Percentiles rank a stretch among this genome's conserved stretches.
These are phyloP conservation scores for Dynastes maya DNA, from an alignment of 2,888 invertebrate species.

Conservation along the genomic window DNA sequence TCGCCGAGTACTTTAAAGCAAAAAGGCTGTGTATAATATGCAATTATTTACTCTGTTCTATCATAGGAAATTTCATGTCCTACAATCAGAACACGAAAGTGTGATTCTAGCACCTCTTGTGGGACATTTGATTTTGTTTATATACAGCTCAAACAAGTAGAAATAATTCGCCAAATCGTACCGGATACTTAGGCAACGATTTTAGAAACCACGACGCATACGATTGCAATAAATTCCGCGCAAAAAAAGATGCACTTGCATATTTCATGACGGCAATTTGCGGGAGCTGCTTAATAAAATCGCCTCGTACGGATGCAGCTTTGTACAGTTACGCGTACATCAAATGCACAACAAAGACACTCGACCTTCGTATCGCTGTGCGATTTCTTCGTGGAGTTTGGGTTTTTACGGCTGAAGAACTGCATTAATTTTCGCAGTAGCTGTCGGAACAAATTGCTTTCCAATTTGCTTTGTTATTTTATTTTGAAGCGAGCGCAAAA, in stretches of 20 bases:
- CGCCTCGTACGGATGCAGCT: constrained; percentile 19
- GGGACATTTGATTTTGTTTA: neutral
- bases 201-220: constrained; percentile 8
- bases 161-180: neutral
- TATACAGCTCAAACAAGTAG: neutral
- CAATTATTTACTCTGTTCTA: neutral
- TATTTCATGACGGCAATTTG: constrained; percentile 33
- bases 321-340: constrained; percentile 27
- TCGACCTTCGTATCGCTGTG: neutral
- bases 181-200: neutral
- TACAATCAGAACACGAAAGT: neutral
- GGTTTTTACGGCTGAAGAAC: neutral
- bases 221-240: constrained; percentile 11
- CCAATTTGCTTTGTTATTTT: too few relatives aligned
- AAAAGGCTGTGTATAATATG: neutral
- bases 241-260: constrained; percentile 23
- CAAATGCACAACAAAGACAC: neutral
- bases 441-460: too few relatives aligned
- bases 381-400: neutral
- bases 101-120: neutral
- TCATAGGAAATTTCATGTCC: neutral
- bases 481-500: too few relatives aligned
- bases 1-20: too few relatives aligned
- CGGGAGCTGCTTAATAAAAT: constrained; percentile 13
- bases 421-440: neutral